These are phyloP conservation scores for Nyctibius bracteatus DNA, from an alignment of 2,113 vertebrate genomes.

Conservation along the genomic window DNA sequence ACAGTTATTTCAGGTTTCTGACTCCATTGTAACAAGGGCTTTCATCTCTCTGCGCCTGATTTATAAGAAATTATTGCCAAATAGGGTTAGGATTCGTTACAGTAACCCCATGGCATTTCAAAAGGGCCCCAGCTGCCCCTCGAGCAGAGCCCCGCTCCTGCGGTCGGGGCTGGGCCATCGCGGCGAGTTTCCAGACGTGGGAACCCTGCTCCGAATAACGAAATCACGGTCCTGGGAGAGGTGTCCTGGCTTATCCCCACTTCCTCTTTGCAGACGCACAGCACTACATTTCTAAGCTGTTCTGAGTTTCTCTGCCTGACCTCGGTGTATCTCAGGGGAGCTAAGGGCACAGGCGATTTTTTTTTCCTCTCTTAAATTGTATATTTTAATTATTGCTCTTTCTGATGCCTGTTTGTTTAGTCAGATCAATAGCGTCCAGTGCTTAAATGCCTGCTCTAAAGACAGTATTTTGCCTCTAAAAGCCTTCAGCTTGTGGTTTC, in stretches of 20 bases:
- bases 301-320: background rate
- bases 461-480: background rate
- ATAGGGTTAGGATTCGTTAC: background rate
- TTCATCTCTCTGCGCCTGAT: background rate
- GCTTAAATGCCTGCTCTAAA: background rate
- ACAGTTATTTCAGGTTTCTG: background rate
- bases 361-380: background rate
- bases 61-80: background rate
- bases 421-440: background rate
- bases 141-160: background rate
- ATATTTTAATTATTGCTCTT: background rate
- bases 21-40: background rate
- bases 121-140: background rate
- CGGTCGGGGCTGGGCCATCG: background rate
- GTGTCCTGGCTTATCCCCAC: background rate
- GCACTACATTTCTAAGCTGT: background rate
- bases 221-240: background rate
- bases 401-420: background rate
- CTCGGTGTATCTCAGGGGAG: background rate
- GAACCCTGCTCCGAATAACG: background rate
- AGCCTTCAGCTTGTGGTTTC: background rate
- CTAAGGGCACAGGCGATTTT: background rate
- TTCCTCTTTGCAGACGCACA: background rate
- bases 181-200: background rate
- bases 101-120: background rate